Evolutionary conservation across 2,888 invertebrate genomes (phyloP).

Genomic region (Cosmia trapezina): DNA sequence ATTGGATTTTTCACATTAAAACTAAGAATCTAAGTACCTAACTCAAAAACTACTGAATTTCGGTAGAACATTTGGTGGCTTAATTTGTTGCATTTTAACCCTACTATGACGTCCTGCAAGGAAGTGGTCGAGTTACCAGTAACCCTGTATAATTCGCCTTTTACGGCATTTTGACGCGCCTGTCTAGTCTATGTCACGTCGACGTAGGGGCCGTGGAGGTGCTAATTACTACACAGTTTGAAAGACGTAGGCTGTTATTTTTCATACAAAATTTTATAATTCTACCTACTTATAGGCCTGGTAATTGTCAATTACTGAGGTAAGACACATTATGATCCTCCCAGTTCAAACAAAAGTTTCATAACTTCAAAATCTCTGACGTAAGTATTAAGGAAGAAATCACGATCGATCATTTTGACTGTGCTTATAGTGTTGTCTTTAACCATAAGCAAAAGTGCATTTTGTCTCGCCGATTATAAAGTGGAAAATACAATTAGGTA

Average conservation of each 20-base stretch:
- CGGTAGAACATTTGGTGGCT: too few species aligned
- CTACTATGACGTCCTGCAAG: too few species aligned
- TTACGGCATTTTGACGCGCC: neutral
- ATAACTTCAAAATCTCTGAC: neutral
- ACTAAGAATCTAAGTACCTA: too few species aligned
- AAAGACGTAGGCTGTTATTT: constrained; percentile 3
- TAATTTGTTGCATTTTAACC: too few species aligned
- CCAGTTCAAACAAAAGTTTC: constrained; percentile 5
- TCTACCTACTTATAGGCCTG: neutral
- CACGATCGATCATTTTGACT: constrained; percentile 29
- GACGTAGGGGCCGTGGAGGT: neutral
- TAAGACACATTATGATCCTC: neutral
- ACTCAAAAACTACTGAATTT: too few species aligned
- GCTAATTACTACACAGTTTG: constrained; percentile 10
- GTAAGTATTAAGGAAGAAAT: constrained; percentile 2
- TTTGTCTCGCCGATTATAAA: constrained; percentile 16
- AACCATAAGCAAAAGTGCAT: constrained; percentile 19
- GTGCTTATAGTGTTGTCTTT: constrained; percentile 16
- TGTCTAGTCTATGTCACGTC: neutral
- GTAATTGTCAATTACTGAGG: neutral
- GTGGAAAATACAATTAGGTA: constrained; percentile 19
- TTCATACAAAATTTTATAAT: neutral
- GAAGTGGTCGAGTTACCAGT: too few species aligned
- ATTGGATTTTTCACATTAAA: too few species aligned
- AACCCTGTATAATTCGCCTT: too few species aligned